phyloP scores from a whole-genome alignment of 1,140 invertebrate species.

The Zaprionus camerounensis region DNA sequence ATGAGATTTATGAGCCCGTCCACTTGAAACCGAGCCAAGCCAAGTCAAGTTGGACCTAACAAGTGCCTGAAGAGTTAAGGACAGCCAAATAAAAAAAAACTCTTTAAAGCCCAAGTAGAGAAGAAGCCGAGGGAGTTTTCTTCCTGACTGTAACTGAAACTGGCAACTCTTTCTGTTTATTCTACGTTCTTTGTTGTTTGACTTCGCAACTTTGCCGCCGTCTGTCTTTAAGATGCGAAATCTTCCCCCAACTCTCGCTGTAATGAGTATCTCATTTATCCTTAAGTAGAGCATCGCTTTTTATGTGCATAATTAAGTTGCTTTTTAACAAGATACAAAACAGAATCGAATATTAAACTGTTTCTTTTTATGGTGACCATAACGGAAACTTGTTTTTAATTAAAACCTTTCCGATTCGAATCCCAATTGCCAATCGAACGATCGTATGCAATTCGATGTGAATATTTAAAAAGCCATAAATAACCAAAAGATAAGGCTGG shows the following conservation, averaged over 20 bases:
- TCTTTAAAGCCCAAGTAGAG: slow-evolving; percentile 45
- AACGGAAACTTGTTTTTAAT: slow-evolving; percentile 77
- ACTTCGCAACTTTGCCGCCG: slow-evolving; percentile 74
- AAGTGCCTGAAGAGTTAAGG: slow-evolving; percentile 68
- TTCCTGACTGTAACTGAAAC: slow-evolving; percentile 7
- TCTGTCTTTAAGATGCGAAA: slow-evolving; percentile 18
- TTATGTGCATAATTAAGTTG: slow-evolving; percentile 44
- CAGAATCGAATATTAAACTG: slow-evolving; percentile 10
- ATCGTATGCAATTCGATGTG: slow-evolving; percentile 65
- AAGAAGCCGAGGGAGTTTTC: slow-evolving; percentile 30
- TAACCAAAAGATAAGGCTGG: slow-evolving; percentile 48
- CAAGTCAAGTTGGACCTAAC: slow-evolving; percentile 53
- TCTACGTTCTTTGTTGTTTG: slow-evolving; percentile 51
- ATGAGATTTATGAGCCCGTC: slow-evolving; percentile 75
- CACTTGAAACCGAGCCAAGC: slow-evolving; percentile 75
- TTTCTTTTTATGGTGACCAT: slow-evolving; percentile 39
- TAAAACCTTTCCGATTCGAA: slow-evolving; percentile 67
- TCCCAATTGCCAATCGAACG: slow-evolving; percentile 55
- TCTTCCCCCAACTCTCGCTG: slow-evolving; percentile 1
- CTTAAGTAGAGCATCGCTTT: slow-evolving; percentile 21
- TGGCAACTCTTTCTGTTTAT: slow-evolving; percentile 33
- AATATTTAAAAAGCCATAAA: slow-evolving; percentile 76
- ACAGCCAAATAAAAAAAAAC: slow-evolving; percentile 40
- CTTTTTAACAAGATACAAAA: slow-evolving; percentile 41
- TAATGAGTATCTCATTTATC: slow-evolving; percentile 55